Evolutionary conservation across 2,113 vertebrate genomes (phyloP), one percentile per base, ranked within the genome.

Genomic region (Ammospiza nelsoni): DNA sequence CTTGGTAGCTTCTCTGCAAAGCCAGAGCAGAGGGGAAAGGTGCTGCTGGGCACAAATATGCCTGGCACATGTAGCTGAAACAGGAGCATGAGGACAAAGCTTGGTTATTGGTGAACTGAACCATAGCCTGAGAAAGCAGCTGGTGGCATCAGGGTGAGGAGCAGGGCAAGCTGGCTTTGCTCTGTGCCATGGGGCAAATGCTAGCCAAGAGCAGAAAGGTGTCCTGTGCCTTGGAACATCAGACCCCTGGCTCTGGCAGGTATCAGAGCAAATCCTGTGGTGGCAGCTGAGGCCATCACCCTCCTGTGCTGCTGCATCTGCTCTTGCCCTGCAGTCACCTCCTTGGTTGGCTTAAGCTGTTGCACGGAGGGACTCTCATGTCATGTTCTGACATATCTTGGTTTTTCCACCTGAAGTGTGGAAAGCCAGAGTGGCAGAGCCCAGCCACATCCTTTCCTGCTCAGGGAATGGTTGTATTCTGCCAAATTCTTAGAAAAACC

Each of bases 361-460:
- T 14, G 51, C 72, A 41, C 14, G 28, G 59, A 24, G 74, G 21
- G 58, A 7, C 59, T 12, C 0, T 49, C 0, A 0, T 67, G 72
- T 49, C 59, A 13, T 35, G 10, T 67, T 78, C 37, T 39, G 57
- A 29, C 33, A 20, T 21, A 24, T 16, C 41, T 33, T 21, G 29
- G 35, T 35, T 39, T 77, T 81, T 28, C n/a, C 33, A 55, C 29
- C 24, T 7, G 2, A 41, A 28, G 24, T 27, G 58, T 51, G 21
- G 71, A 33, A 43, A 35, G 39, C 13, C 1, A 1, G 15, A 27
- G 13, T 77, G 51, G 37, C 61, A 78, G 65, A 54, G 41, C 59
- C 44, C 48, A 90, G 82, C 91, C 58, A 67, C 57, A 6, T 65
- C 73, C 33, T 33, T 63, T 22, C 20, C 43, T 2, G 12, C 61